These are phyloP conservation scores for Holacanthella duospinosa DNA, from an alignment of 2,888 invertebrate species.

Conservation along the genomic window DNA sequence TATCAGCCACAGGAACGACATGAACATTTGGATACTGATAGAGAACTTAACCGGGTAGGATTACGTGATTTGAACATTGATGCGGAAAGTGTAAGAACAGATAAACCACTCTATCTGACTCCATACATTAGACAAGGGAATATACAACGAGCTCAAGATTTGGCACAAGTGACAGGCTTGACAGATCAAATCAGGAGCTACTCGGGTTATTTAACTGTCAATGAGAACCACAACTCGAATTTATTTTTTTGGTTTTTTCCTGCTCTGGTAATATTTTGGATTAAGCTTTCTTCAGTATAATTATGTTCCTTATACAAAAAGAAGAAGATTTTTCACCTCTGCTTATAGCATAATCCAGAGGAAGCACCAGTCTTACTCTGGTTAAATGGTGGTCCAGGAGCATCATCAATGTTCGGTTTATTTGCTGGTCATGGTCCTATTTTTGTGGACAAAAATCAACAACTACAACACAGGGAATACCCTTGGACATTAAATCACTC, in stretches of 20 bases:
- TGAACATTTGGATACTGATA: too few relatives aligned
- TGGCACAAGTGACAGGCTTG: background rate
- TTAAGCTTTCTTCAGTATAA: too few relatives aligned
- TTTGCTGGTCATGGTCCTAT: slow-evolving; percentile 54
- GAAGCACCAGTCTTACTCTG: slow-evolving; percentile 45
- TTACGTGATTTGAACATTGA: too few relatives aligned
- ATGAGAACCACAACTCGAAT: slow-evolving; percentile 4
- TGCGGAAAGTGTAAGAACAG: background rate
- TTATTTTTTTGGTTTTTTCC: slow-evolving; percentile 11
- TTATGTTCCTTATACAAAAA: too few relatives aligned
- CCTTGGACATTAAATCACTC: slow-evolving; percentile 71
- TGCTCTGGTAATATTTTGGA: background rate
- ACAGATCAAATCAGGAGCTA: slow-evolving; percentile 4
- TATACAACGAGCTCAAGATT: background rate
- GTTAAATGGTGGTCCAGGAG: slow-evolving; percentile 52
- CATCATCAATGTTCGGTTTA: slow-evolving; percentile 48
- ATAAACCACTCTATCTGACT: slow-evolving; percentile 6
- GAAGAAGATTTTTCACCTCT: too few relatives aligned
- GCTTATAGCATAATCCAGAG: slow-evolving; percentile 9
- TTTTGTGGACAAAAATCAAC: slow-evolving; percentile 40
- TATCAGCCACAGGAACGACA: too few relatives aligned
- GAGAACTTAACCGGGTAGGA: too few relatives aligned
- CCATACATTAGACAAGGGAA: background rate
- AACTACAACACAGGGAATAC: slow-evolving; percentile 53
- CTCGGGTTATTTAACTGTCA: slow-evolving; percentile 7